Base-by-base conservation (phyloP, 2,797 vertebrate species). In the Prunella strophiata region DNA sequence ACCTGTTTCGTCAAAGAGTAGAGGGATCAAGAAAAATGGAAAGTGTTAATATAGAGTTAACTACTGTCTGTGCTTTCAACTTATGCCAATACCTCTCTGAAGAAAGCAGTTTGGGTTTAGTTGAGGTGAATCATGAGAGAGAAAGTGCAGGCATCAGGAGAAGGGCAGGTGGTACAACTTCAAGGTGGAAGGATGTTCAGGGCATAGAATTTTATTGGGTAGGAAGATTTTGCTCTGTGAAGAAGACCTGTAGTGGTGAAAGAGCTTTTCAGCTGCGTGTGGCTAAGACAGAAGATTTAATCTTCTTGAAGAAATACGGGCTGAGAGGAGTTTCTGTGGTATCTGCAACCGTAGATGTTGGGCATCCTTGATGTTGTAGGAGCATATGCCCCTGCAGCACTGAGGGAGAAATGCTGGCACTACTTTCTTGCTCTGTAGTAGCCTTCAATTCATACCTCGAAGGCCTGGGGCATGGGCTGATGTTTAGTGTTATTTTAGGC, bases 371-470 rank as follows among this genome's bases (percentile, higher is more conserved):
- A 83, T 90, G 61, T 61, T 88, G 68, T 61, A 50, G 77, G 51
- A 79, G n/a, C 67, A 40, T 76, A 43, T 48, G 40, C 16, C 48
- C n/a, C 34, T 87, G 74, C 59, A 75, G 74, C 58, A 62, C 26
- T 36, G 34, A 61, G n/a, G 29, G 50, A 73, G 22, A 86, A 85
- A 59, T 59, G 17, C 47, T 84, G 76, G 58, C 47, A 48, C 21
- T 34, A 10, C 6, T 57, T 67, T 57, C 48, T 66, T 81, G 32
- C 26, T 91, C 50, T 71, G 45, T 77, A 71, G 81, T 5, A 3
- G 59, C 23, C 4, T 1, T 1, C 52, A 63, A 1, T 59, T 91
- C 3, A 0, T 65, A 51, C 40, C 32, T 82, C 0, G 0, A 71
- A 77, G n/a, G 12, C 63, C 48, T 82, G 29, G 36, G 59, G 9